Conservation (phyloP, 2,113 vertebrate species). For the Polypterus senegalus region DNA sequence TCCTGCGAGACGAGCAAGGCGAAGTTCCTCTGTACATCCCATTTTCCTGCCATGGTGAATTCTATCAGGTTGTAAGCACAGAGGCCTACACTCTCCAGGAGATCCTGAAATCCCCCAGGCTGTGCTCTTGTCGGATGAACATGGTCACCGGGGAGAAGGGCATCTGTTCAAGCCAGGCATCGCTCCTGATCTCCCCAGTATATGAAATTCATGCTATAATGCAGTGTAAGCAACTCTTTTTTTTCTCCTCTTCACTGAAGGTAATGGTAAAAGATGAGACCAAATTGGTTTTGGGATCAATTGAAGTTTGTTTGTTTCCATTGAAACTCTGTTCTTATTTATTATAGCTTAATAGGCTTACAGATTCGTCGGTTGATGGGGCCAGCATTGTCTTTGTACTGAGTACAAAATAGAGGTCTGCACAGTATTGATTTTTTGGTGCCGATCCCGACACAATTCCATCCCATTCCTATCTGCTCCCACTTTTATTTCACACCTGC, state of each 20-base stretch:
- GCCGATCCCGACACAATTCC: too few relatives aligned
- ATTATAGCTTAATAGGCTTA: too few relatives aligned
- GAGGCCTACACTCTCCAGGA: conserved; percentile 43
- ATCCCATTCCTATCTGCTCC: too few relatives aligned
- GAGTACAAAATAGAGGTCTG: too few relatives aligned
- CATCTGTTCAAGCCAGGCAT: background rate
- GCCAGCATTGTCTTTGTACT: too few relatives aligned
- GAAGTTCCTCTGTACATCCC: conserved; percentile 35
- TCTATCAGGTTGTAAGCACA: conserved; percentile 29
- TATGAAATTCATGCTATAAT: conserved; percentile 67
- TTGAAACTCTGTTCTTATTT: too few relatives aligned
- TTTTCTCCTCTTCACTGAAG: background rate
- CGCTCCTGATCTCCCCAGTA: conserved; percentile 45
- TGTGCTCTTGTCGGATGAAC: conserved; percentile 29
- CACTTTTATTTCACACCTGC: too few relatives aligned
- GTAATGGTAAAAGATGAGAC: too few relatives aligned
- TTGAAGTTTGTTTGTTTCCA: too few relatives aligned
- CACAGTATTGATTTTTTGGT: too few relatives aligned
- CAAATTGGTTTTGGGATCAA: too few relatives aligned
- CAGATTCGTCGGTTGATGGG: too few relatives aligned
- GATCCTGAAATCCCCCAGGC: conserved; percentile 36
- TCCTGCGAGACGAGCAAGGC: conserved; percentile 19
- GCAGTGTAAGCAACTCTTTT: conserved; percentile 52
- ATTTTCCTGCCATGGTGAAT: conserved; percentile 33
- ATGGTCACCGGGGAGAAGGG: conserved; percentile 25